Evolutionary conservation across 2,797 vertebrate genomes (phyloP).

Genomic region (Spondyliosoma cantharus): DNA sequence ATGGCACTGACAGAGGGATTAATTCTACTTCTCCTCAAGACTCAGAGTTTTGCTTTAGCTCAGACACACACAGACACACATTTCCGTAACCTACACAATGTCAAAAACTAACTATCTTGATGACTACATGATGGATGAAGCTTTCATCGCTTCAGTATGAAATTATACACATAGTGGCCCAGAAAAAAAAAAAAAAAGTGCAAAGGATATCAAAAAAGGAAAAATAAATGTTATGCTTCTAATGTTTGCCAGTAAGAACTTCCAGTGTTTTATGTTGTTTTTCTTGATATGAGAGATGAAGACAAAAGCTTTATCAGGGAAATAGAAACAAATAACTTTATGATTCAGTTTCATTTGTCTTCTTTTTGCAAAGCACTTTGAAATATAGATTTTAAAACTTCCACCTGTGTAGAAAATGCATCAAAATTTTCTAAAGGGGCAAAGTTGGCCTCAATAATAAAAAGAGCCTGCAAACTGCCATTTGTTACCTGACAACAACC

Average conservation of each 20-base stretch:
- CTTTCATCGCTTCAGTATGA: slow-evolving; percentile 57
- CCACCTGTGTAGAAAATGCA: not conserved
- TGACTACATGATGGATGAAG: slow-evolving; percentile 75
- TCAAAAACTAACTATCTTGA: slow-evolving; percentile 51
- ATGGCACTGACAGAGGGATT: slow-evolving; percentile 31
- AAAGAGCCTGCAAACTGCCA: not conserved
- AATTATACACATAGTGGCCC: slow-evolving; percentile 37
- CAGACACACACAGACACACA: slow-evolving; percentile 10
- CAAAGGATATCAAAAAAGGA: slow-evolving; percentile 49
- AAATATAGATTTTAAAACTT: not conserved
- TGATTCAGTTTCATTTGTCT: not conserved
- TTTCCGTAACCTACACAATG: slow-evolving; percentile 6
- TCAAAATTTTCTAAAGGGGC: not conserved
- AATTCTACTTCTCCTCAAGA: slow-evolving; percentile 54
- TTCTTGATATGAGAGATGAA: not conserved
- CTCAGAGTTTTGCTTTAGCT: slow-evolving; percentile 58
- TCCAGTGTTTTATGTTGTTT: not conserved
- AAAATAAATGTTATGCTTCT: slow-evolving; percentile 3
- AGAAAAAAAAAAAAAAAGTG: slow-evolving; percentile 54
- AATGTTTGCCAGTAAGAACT: not conserved
- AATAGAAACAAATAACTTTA: not conserved
- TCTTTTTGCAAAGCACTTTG: not conserved
- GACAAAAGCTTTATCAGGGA: not conserved
- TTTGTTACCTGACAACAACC: not conserved
- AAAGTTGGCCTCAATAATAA: not conserved